Evolutionary conservation across 1,140 invertebrate species (phyloP), one percentile per base, ranked within the genome.

Genomic region (Drosophila seguyi): DNA sequence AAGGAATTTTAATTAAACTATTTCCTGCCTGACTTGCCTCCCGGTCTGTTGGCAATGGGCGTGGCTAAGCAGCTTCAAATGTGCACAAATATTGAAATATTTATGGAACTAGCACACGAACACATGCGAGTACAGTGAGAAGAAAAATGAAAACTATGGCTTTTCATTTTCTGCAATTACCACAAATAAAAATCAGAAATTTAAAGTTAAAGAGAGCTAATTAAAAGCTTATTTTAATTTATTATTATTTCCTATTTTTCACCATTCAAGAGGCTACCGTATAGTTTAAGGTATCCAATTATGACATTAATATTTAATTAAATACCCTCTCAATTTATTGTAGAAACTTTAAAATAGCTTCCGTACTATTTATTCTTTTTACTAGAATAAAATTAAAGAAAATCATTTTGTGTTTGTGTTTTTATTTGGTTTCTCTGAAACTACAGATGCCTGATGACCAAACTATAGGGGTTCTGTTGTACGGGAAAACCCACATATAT

Each of bases 1-100:
- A 77, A 88, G 81, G 81, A 74, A 85, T 88, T 88, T 88, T 88
- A 88, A 88, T 88, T 88, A 88, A 88, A 88, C 85, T 90, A 88
- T 88, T 88, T 88, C 85, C 85, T 80, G 80, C 60, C 81, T 68
- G 68, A 75, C 20, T 47, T 62, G 68, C 68, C 58, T 20, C 45
- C 29, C 55, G 41, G 25, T 44, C 38, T 27, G 50, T 53, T 71
- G 63, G 50, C 62, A 53, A 18, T 62, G 65, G 65, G 74, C 78
- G 67, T 78, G 75, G 55, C 82, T 86, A 85, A 86, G 82, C 81
- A 85, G 78, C 80, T 78, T 81, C 80, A 74, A 87, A 87, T 84
- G 76, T 84, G 85, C 85, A 88, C 80, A 84, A 84, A 88, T 90
- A 87, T 87, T 88, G 76, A 87, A 87, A 83, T 87, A 87, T 87